phyloP scores from a whole-genome alignment of 1,140 invertebrate species.

The Sycophaga agraensis region DNA sequence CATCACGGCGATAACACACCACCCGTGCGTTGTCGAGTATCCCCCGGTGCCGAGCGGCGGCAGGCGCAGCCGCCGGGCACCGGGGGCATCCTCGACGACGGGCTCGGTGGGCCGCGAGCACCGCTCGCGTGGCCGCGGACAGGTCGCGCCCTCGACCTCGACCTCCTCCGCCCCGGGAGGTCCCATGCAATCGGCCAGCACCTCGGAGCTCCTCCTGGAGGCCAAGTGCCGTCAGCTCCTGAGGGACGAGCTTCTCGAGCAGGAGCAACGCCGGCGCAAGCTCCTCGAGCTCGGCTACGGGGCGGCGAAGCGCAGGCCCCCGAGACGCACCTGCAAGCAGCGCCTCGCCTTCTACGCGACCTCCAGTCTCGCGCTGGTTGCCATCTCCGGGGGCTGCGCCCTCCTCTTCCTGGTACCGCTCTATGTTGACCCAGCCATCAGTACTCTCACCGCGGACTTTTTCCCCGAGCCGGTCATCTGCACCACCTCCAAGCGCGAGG shows the following conservation, averaged over 20 bases:
- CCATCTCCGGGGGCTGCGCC: conserved; percentile 78
- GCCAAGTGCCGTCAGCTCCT: conserved; percentile 19
- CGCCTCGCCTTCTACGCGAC: conserved; percentile 77
- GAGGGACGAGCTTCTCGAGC: conserved; percentile 55
- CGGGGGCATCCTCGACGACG: not conserved
- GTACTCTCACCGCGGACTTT: conserved; percentile 82
- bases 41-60: not conserved
- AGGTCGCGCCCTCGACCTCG: conserved; percentile 3
- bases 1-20: too few species aligned
- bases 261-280: conserved; percentile 71
- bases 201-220: conserved; percentile 19
- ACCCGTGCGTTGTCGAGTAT: not conserved
- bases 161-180: conserved; percentile 3
- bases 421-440: conserved; percentile 89
- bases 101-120: not conserved
- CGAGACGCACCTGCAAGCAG: conserved; percentile 71
- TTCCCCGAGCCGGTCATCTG: conserved; percentile 76
- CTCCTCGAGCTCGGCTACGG: conserved; percentile 67
- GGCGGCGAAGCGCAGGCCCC: conserved; percentile 54
- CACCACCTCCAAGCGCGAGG: conserved; percentile 73
- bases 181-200: conserved; percentile 14
- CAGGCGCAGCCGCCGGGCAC: not conserved
- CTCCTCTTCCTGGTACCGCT: conserved; percentile 83
- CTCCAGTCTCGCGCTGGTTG: conserved; percentile 73
- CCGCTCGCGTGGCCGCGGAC: not conserved